Base-by-base conservation (phyloP, 2,113 vertebrate genomes). In the Eurystomus gularis region DNA sequence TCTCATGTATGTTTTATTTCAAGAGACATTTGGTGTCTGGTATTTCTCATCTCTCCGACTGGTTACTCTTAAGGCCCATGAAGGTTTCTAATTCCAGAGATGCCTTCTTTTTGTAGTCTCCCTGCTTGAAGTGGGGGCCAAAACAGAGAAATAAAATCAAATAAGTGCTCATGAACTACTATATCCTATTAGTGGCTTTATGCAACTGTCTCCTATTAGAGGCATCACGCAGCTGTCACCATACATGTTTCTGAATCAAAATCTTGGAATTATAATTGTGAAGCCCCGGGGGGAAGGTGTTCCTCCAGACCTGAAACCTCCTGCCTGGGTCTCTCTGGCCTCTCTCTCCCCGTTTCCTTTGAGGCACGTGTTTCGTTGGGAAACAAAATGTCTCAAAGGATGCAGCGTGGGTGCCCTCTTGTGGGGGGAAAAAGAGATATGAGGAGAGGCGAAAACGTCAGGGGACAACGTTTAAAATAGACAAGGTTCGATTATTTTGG, bases 331-430 rank as follows among this genome's bases (percentile, higher is more conserved):
- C 52, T n/a, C 60, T 54, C 61, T 37, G 51, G 42, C 65, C 60
- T 86, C 93, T 89, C 76, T 83, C 76, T 73, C 76, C 37, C 55
- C 1, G 46, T 95, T 96, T 88, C 84, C 92, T 94, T 86, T 70
- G 44, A 91, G 76, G 75, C 71, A 6, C 48, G 11, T 10, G 11
- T 37, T 82, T 88, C 13, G 8, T 3, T 35, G 54, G 11, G 44
- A 72, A 85, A 14, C 2, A 57, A 89, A 87, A n/a, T 20, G 57
- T 82, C 96, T 61, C 94, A 19, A 96, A 82, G 86, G 84, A 96
- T 76, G 95, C 93, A 89, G 89, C 84, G 84, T 92, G 97, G 95
- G 96, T 96, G 97, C 98, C 98, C 98, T 97, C 98, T 97, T 80
- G 96, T 98, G 98, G 98, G 46, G 25, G 37, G 40, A 96, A 82